A percentile compares a stretch with the other conserved stretches of the same genome.
These are phyloP conservation scores for Drosophila lutescens DNA, from an alignment of 2,888 invertebrate species.

Conservation along the genomic window DNA sequence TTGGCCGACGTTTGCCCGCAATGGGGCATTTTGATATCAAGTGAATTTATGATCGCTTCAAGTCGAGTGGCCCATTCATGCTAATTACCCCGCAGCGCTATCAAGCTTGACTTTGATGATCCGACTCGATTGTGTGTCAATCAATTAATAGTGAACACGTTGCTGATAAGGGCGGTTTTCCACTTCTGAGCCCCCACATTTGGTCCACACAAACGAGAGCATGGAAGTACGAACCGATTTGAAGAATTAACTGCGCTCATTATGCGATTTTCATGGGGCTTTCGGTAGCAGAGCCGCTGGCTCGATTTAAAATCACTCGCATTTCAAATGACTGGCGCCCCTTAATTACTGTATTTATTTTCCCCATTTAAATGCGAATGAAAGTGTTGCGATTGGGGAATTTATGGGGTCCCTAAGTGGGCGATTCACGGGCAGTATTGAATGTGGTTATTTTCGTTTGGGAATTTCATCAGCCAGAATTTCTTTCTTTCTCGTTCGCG, in stretches of 20 bases:
- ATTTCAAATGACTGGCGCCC: conserved; percentile 45
- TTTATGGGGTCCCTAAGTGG: conserved; percentile 15
- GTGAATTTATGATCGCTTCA: conserved; percentile 21
- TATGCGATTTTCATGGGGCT: conserved; percentile 18
- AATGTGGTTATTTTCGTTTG: conserved; percentile 35
- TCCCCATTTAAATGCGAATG: conserved; percentile 26
- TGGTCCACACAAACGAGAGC: conserved; percentile 21
- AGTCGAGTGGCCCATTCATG: conserved; percentile 43
- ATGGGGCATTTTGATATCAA: conserved; percentile 26
- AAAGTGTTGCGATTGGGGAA: conserved; percentile 26
- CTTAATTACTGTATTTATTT: conserved; percentile 36
- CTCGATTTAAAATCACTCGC: conserved; percentile 46
- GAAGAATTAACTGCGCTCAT: conserved; percentile 19
- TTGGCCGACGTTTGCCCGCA: conserved; percentile 13
- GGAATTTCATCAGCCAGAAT: conserved; percentile 58
- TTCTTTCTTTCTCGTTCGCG: conserved; percentile 6
- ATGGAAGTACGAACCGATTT: not conserved
- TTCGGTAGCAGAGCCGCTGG: not conserved
- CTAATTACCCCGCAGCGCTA: conserved; percentile 38
- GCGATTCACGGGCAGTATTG: conserved; percentile 9
- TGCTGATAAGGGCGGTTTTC: conserved; percentile 54
- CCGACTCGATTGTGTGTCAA: conserved; percentile 52
- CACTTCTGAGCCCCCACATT: conserved; percentile 1
- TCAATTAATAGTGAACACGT: conserved; percentile 52
- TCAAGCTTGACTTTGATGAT: conserved; percentile 47